phyloP scores from a whole-genome alignment of 2,888 invertebrate species.

The Chesias legatella region DNA sequence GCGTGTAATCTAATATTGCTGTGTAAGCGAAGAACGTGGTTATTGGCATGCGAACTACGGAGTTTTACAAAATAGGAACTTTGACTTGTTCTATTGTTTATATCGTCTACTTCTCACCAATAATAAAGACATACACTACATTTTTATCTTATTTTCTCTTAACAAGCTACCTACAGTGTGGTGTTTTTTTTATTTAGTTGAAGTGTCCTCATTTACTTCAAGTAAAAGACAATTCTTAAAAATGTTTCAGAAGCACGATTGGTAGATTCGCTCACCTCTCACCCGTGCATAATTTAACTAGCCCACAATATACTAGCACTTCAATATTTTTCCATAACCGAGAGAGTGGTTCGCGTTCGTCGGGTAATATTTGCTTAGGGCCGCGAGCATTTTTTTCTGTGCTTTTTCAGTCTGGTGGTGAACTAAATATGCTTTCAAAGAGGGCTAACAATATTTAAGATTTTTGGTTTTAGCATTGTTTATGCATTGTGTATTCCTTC shows the following conservation, averaged over 20 bases:
- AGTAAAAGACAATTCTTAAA: not conserved
- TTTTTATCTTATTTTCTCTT: too few species aligned
- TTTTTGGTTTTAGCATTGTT: too few species aligned
- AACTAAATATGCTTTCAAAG: conserved; percentile 25
- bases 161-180: too few species aligned
- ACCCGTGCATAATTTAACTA: conserved; percentile 6
- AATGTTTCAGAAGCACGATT: not conserved
- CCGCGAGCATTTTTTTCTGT: conserved; percentile 27
- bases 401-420: conserved; percentile 12
- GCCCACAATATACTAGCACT: conserved; percentile 1
- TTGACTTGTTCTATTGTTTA: too few species aligned
- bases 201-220: too few species aligned
- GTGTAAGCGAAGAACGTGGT: conserved; percentile 15
- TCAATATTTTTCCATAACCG: conserved; percentile 11
- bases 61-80: not conserved
- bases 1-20: conserved; percentile 41
- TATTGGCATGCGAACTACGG: conserved; percentile 18
- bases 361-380: conserved; percentile 32
- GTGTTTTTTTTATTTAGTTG: too few species aligned
- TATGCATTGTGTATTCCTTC: not conserved
- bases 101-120: too few species aligned
- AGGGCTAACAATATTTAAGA: conserved; percentile 1
- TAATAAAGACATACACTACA: too few species aligned
- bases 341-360: conserved; percentile 10
- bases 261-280: conserved; percentile 3